Conservation (phyloP, 2,797 vertebrate species). For the Argya squamiceps region DNA sequence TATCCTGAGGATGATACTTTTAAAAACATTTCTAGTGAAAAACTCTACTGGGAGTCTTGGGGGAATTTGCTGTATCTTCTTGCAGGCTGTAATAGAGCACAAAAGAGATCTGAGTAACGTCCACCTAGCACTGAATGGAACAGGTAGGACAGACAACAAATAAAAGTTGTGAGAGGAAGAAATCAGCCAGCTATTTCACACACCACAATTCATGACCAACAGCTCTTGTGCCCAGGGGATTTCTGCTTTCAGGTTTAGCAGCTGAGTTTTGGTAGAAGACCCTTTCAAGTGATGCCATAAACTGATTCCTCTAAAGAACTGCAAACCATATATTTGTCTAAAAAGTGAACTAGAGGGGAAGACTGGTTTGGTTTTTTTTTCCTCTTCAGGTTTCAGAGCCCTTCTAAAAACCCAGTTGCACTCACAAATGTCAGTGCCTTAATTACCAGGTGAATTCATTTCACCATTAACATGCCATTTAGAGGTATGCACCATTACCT, state of each 20-base stretch:
- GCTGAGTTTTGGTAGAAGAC: neutral
- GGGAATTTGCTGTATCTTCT: neutral
- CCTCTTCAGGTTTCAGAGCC: neutral
- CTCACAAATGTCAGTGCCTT: neutral
- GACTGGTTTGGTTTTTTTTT: neutral
- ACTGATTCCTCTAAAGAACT: neutral
- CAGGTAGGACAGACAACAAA: neutral
- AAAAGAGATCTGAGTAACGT: neutral
- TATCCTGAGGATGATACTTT: neutral
- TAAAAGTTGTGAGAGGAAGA: neutral
- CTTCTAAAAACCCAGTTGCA: neutral
- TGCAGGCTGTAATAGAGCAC: neutral
- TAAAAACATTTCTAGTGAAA: neutral
- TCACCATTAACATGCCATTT: neutral
- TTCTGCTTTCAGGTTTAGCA: neutral
- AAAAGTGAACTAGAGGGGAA: neutral
- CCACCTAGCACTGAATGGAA: neutral
- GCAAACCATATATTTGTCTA: neutral
- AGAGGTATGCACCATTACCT: conserved; percentile 11
- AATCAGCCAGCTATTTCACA: neutral
- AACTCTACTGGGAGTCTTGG: neutral
- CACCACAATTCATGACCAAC: neutral
- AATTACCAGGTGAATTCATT: conserved; percentile 28
- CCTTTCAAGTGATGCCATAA: neutral
- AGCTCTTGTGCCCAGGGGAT: neutral